These are phyloP conservation scores for Pluvianellus socialis DNA, from an alignment of 2,113 vertebrate species.

Conservation along the genomic window DNA sequence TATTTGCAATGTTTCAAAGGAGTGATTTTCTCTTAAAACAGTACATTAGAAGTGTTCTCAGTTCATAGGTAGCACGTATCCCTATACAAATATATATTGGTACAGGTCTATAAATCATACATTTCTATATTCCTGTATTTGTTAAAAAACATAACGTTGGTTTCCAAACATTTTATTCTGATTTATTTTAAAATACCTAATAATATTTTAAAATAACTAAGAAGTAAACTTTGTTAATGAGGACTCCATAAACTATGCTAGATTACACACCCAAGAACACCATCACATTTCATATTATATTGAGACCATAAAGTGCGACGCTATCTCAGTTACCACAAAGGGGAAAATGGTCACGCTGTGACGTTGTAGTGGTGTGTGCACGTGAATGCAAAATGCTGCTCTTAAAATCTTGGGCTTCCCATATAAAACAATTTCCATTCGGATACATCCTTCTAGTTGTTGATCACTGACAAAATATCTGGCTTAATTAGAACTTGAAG, in stretches of 20 bases:
- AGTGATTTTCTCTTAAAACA: neutral
- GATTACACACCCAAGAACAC: neutral
- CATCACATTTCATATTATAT: accelerated
- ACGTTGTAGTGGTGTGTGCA: neutral
- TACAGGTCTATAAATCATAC: neutral
- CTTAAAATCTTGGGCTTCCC: neutral
- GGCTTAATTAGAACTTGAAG: neutral
- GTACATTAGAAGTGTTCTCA: neutral
- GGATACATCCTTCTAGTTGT: neutral
- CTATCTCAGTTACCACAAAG: neutral
- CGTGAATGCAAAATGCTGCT: neutral
- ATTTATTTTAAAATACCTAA: neutral
- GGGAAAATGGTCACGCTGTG: accelerated
- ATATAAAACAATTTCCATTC: neutral
- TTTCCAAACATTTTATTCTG: neutral
- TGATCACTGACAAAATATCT: neutral
- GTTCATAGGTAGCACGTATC: neutral
- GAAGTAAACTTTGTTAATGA: neutral
- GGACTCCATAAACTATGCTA: neutral
- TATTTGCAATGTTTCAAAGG: neutral
- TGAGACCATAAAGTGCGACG: neutral
- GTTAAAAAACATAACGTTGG: neutral
- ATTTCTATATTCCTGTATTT: neutral
- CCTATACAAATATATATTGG: neutral
- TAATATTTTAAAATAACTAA: neutral